Evolutionary conservation across 2,888 invertebrate species (phyloP).

Genomic region (Phaonia tiefii): DNA sequence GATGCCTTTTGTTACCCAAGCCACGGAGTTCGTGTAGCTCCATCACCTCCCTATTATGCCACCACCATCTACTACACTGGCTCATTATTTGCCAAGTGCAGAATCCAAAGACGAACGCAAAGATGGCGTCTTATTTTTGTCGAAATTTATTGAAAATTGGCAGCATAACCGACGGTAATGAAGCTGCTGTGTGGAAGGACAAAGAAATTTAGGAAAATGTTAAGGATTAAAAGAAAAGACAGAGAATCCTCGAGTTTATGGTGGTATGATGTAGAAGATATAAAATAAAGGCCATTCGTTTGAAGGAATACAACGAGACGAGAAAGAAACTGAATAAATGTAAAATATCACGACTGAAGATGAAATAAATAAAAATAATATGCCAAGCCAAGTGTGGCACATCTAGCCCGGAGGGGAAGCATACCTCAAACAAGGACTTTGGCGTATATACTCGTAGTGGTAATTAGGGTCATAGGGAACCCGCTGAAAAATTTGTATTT

Average conservation of each 20-base stretch:
- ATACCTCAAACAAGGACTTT: not conserved
- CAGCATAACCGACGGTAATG: slow-evolving; percentile 66
- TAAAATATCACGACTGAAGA: slow-evolving; percentile 70
- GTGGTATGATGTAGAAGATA: not conserved
- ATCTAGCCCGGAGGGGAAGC: not conserved
- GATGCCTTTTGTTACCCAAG: slow-evolving; percentile 58
- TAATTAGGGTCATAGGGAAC: no score
- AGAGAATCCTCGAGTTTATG: not conserved
- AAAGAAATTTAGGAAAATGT: slow-evolving; percentile 51
- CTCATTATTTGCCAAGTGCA: not conserved
- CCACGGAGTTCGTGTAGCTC: slow-evolving; percentile 9
- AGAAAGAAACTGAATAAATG: slow-evolving; percentile 50
- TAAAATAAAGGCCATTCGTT: not conserved
- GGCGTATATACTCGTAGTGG: no score
- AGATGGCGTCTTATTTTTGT: slow-evolving; percentile 62
- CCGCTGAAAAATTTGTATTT: no score
- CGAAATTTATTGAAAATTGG: slow-evolving; percentile 70
- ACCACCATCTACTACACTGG: not conserved
- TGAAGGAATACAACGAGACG: not conserved
- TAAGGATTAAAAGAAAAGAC: slow-evolving; percentile 55
- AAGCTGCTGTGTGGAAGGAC: slow-evolving; percentile 41
- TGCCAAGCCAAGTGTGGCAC: slow-evolving; percentile 18
- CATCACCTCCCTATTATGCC: slow-evolving; percentile 16
- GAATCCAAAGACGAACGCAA: slow-evolving; percentile 29
- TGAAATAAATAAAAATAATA: slow-evolving; percentile 77